A percentile compares a stretch with the other conserved stretches of the same genome.
These are phyloP conservation scores for Zosterops hypoxanthus DNA, from an alignment of 2,113 vertebrate genomes.

Conservation along the genomic window DNA sequence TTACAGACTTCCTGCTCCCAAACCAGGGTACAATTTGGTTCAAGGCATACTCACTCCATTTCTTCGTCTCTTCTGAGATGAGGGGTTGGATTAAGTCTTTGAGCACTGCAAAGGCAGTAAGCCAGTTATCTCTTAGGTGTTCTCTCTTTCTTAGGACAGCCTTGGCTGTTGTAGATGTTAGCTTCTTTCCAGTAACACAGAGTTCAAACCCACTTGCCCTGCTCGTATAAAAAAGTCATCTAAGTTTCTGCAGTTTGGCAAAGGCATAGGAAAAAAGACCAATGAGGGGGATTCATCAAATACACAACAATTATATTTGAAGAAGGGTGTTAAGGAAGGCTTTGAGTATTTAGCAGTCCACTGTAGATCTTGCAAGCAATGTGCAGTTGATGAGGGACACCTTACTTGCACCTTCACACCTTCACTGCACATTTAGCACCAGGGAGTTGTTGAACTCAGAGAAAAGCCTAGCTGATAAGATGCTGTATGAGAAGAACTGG, in stretches of 20 bases:
- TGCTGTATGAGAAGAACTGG: not conserved
- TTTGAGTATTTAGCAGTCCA: not conserved
- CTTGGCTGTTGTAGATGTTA: not conserved
- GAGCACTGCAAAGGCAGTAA: not conserved
- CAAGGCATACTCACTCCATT: not conserved
- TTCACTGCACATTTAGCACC: not conserved
- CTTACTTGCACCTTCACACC: not conserved
- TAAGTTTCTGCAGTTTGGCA: not conserved
- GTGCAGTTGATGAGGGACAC: not conserved
- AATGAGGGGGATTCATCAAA: not conserved
- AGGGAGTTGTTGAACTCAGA: not conserved
- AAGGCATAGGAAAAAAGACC: not conserved
- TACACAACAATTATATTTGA: not conserved
- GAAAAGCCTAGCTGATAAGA: not conserved
- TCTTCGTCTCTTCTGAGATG: not conserved
- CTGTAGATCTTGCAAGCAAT: not conserved
- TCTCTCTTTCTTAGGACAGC: not conserved
- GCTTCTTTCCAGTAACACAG: not conserved
- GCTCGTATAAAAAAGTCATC: not conserved
- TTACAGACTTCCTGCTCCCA: not conserved
- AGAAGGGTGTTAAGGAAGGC: not conserved
- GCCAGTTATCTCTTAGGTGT: not conserved
- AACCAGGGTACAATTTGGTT: not conserved
- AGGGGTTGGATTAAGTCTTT: not conserved
- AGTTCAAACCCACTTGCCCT: not conserved